phyloP scores from a whole-genome alignment of 2,113 vertebrate species.

The Amphiprion percula region DNA sequence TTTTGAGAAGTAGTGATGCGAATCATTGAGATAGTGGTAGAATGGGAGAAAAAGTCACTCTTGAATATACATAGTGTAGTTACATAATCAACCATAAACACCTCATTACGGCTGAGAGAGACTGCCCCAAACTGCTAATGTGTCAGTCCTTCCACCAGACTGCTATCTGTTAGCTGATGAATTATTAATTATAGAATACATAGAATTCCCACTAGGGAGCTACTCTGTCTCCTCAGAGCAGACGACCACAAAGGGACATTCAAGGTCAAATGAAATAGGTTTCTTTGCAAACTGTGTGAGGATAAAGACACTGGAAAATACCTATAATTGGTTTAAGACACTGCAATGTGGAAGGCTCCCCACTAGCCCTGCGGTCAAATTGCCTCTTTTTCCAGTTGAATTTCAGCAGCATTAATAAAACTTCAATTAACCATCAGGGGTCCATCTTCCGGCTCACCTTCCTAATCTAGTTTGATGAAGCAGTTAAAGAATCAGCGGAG shows the following conservation, averaged over 20 bases:
- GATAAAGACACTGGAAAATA: slow-evolving; percentile 79
- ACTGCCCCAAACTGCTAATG: slow-evolving; percentile 61
- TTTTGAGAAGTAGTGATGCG: not conserved
- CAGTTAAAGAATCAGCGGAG: slow-evolving; percentile 72
- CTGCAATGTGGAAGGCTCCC: slow-evolving; percentile 68
- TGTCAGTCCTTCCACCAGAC: slow-evolving; percentile 67
- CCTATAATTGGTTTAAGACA: slow-evolving; percentile 84
- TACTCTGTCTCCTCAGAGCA: slow-evolving; percentile 69
- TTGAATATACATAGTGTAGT: slow-evolving; percentile 34
- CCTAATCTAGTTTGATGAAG: slow-evolving; percentile 75
- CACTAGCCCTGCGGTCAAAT: slow-evolving; percentile 77
- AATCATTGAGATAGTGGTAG: not conserved
- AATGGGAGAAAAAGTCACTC: not conserved
- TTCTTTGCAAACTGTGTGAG: slow-evolving; percentile 72
- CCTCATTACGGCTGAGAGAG: slow-evolving; percentile 63
- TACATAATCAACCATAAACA: slow-evolving; percentile 63
- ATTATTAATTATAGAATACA: slow-evolving; percentile 86
- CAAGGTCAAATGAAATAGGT: slow-evolving; percentile 85
- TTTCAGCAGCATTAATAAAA: slow-evolving; percentile 82
- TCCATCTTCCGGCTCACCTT: slow-evolving; percentile 72
- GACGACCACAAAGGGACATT: slow-evolving; percentile 78
- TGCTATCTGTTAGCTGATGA: slow-evolving; percentile 79
- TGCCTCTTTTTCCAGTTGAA: slow-evolving; percentile 70
- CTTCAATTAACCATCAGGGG: slow-evolving; percentile 85
- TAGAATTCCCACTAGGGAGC: slow-evolving; percentile 77